A percentile compares a stretch with the other conserved stretches of the same genome.
Evolutionary conservation across 2,797 vertebrate species (phyloP).

Genomic region (Tenualosa ilisha): DNA sequence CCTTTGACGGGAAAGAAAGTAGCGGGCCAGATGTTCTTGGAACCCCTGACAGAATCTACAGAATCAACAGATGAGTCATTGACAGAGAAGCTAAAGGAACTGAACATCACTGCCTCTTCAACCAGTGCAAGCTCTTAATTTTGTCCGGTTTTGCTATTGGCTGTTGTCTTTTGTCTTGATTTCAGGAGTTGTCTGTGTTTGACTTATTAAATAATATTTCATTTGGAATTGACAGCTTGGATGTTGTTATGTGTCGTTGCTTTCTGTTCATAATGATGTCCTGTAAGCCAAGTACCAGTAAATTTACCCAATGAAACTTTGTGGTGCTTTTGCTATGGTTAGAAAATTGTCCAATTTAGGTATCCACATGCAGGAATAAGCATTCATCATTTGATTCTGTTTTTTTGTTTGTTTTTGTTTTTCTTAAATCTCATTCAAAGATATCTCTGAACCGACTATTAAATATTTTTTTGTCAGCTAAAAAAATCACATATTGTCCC

Average conservation of each 20-base stretch:
- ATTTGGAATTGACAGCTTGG: background rate
- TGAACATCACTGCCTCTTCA: slow-evolving; percentile 71
- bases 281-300: background rate
- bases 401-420: too few relatives aligned
- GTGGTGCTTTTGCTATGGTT: too few relatives aligned
- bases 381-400: too few relatives aligned
- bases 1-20: slow-evolving; percentile 88
- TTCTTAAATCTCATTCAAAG: too few relatives aligned
- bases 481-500: too few relatives aligned
- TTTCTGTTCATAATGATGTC: background rate
- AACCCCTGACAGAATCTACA: slow-evolving; percentile 72
- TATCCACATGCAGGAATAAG: too few relatives aligned
- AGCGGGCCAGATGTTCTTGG: slow-evolving; percentile 81
- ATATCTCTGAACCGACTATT: too few relatives aligned
- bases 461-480: too few relatives aligned
- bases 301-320: too few relatives aligned
- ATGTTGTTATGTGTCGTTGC: background rate
- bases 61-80: slow-evolving; percentile 65
- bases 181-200: background rate
- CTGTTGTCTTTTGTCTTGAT: background rate
- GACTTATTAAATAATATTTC: background rate
- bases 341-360: too few relatives aligned
- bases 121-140: slow-evolving; percentile 35
- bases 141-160: background rate
- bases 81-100: slow-evolving; percentile 79